Base-by-base conservation (phyloP, 2,888 invertebrate species). In the Acleris holmiana region DNA sequence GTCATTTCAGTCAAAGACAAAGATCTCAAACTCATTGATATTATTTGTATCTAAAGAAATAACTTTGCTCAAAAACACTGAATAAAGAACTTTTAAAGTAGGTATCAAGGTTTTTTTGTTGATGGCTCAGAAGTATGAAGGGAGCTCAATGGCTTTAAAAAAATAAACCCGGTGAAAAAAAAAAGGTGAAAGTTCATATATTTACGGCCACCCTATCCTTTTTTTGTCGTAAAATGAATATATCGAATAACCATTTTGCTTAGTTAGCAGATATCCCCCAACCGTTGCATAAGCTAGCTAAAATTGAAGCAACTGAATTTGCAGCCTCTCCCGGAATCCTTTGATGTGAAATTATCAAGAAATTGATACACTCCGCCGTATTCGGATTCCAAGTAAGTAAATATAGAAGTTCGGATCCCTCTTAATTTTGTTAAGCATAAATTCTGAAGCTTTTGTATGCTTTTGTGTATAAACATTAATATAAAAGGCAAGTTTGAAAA, bases 261-360 rank as follows among this genome's bases (percentile, higher is more conserved):
- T 56, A 62, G 44, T 58, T 63, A 58, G 25, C 63, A 25, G 18
- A 17, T n/a, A n/a, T 40, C 19, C 19, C 40, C 18, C 53, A 63
- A 58, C 47, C 53, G 47, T 25, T 63, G 62, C 58, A 48, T 63
- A 57, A 58, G 64, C 58, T 58, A 23, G 48, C 40, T 44, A 47
- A 54, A 59, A 59, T 59, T 54, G 48, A 35, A 40, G 53, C 40
- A 47, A 19, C 41, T 19, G 48, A 59, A 64, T 64, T 48, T 64
- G 53, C 10, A 23, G 21, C 57, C 51, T 19, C 46, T n/a, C 59
- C 19, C 35, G 10, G 49, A 54, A 54, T 53, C 64, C 65, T 65
- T 65, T 65, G 65, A 65, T 50, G 55, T 55, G 55, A 65, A 55
- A 44, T 65, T 65, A 59, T 59, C 49, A 65, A 59, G 64, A 54